Conservation (phyloP, 2,797 vertebrate genomes). For the Sparus aurata region DNA sequence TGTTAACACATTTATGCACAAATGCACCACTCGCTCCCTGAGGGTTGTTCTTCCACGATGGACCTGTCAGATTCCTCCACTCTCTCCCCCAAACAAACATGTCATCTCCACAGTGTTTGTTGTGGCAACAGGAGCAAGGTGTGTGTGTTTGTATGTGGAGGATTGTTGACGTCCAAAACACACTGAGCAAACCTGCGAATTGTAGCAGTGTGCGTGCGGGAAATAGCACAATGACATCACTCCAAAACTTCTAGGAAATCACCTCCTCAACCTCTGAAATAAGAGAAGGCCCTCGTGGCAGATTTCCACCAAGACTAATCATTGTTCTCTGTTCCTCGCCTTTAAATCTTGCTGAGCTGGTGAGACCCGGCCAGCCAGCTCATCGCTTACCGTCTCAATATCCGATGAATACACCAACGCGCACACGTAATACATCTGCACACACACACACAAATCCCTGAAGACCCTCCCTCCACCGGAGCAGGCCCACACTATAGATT, state of each 20-base stretch:
- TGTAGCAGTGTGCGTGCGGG: constrained; percentile 19
- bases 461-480: constrained; percentile 27
- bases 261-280: background rate
- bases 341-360: constrained; percentile 40
- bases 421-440: background rate
- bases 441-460: constrained; percentile 25
- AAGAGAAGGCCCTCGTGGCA: background rate
- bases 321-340: background rate
- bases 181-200: constrained; percentile 7
- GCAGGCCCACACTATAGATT: constrained; percentile 37
- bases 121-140: constrained; percentile 79
- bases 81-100: constrained; percentile 48
- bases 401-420: constrained; percentile 17
- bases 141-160: constrained; percentile 23
- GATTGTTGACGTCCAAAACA: constrained; percentile 52
- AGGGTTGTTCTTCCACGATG: constrained; percentile 56
- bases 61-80: constrained; percentile 56
- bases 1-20: background rate
- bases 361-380: constrained; percentile 6
- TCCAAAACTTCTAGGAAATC: constrained; percentile 19
- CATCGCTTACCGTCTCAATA: constrained; percentile 42
- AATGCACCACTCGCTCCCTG: constrained; percentile 4
- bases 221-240: constrained; percentile 23
- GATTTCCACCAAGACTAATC: background rate
- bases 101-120: constrained; percentile 77